Percentiles rank a stretch among this genome's conserved stretches.
Evolutionary conservation across 2,888 invertebrate species (phyloP).

Genomic region (Trachelus iudaicus): DNA sequence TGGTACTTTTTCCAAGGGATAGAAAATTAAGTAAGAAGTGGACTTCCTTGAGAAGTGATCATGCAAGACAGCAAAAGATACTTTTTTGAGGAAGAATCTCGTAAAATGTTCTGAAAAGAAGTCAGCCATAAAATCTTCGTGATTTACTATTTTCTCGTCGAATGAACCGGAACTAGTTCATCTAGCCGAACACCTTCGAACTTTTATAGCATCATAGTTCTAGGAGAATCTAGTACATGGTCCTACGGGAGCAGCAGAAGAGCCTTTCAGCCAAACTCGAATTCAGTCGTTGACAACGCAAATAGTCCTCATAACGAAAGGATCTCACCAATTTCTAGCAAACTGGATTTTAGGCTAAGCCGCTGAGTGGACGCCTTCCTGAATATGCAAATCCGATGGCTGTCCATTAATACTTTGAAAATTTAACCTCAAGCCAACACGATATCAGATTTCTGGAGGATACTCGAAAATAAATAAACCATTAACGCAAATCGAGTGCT

Average conservation of each 20-base stretch:
- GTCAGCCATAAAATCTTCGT: slow-evolving; percentile 41
- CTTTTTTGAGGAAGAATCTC: slow-evolving; percentile 22
- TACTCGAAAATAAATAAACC: background rate
- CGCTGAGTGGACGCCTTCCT: background rate
- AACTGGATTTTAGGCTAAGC: background rate
- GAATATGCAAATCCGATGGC: background rate
- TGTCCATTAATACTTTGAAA: background rate
- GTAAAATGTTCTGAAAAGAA: slow-evolving; percentile 48
- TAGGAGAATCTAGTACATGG: background rate
- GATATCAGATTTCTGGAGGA: background rate
- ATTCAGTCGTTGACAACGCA: background rate
- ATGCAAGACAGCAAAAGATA: background rate
- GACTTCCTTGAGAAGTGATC: background rate
- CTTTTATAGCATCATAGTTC: slow-evolving; percentile 36
- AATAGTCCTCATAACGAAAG: background rate
- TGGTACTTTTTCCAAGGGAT: background rate
- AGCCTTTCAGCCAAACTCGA: slow-evolving; percentile 2
- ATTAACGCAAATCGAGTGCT: background rate
- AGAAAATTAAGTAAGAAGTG: background rate
- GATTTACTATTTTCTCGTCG: slow-evolving; percentile 22
- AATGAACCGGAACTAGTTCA: slow-evolving; percentile 20
- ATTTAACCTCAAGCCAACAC: background rate
- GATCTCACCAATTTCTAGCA: background rate
- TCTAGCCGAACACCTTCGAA: slow-evolving; percentile 26
- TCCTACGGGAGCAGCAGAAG: slow-evolving; percentile 8